phyloP scores from a whole-genome alignment of 2,888 invertebrate genomes.

The Cryptus armator region DNA sequence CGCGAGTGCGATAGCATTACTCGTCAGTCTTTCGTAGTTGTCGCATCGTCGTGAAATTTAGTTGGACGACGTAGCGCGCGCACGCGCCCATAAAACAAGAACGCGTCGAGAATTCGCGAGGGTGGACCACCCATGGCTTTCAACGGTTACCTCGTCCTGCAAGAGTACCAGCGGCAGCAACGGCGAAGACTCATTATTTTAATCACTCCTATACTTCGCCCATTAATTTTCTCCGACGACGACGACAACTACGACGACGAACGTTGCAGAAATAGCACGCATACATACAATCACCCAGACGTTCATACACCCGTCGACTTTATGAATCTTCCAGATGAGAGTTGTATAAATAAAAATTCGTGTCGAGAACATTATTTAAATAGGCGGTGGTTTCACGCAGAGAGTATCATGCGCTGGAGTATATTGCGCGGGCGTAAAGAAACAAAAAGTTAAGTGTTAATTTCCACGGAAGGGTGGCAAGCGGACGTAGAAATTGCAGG shows the following conservation, averaged over 20 bases:
- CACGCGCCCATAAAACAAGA: slow-evolving; percentile 82
- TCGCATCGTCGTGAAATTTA: slow-evolving; percentile 75
- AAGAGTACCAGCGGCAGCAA: slow-evolving; percentile 42
- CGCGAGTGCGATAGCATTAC: slow-evolving; percentile 44
- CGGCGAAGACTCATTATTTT: slow-evolving; percentile 68
- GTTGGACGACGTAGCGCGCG: slow-evolving; percentile 78
- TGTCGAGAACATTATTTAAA: slow-evolving; percentile 52
- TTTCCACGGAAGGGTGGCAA: slow-evolving; percentile 52
- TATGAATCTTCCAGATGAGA: slow-evolving; percentile 52
- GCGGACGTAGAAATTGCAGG: slow-evolving; percentile 28
- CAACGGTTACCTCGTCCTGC: slow-evolving; percentile 70
- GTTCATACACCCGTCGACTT: slow-evolving; percentile 45
- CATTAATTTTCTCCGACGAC: slow-evolving; percentile 67
- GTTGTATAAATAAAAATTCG: slow-evolving; percentile 63
- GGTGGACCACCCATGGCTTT: slow-evolving; percentile 79
- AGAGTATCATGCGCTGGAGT: slow-evolving; percentile 24
- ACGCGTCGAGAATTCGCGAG: slow-evolving; percentile 82
- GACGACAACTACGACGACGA: slow-evolving; percentile 50
- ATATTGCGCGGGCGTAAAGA: slow-evolving; percentile 22
- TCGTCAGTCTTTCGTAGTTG: slow-evolving; percentile 56
- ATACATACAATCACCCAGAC: slow-evolving; percentile 30
- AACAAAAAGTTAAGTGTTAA: slow-evolving; percentile 54
- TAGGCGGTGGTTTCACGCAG: slow-evolving; percentile 47
- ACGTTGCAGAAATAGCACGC: slow-evolving; percentile 61
- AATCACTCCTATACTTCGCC: slow-evolving; percentile 66